These are phyloP conservation scores for Xiphorhynchus erythropygius DNA, from an alignment of 2,797 vertebrate species.

Conservation along the genomic window DNA sequence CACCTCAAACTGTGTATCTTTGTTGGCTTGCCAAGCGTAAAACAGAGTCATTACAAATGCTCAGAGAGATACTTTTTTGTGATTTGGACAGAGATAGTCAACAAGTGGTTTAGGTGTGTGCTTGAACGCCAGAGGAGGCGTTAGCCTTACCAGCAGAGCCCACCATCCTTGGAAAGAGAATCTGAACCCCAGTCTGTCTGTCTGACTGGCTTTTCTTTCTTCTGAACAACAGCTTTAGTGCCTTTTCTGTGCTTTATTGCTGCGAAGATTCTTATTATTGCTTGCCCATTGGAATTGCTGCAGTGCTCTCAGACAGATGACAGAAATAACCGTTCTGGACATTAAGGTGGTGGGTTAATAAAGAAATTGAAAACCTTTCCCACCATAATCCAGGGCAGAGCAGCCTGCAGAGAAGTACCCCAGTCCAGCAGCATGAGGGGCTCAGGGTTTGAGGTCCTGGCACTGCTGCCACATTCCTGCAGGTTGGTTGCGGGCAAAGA, in stretches of 20 bases:
- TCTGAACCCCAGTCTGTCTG: background rate
- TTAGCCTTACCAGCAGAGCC: background rate
- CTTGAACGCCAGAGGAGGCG: background rate
- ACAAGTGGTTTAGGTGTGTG: background rate
- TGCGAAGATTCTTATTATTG: background rate
- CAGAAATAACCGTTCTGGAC: background rate
- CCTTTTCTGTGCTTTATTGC: background rate
- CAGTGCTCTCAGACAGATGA: background rate
- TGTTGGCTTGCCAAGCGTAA: background rate
- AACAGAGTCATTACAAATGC: background rate
- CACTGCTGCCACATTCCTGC: background rate
- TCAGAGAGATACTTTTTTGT: background rate
- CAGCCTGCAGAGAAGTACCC: background rate
- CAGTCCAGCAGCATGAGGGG: accelerated
- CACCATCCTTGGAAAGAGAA: background rate
- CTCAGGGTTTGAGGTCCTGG: background rate
- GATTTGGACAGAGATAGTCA: background rate
- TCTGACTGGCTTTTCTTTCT: background rate
- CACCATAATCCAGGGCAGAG: background rate
- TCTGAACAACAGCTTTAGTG: background rate
- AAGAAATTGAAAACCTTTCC: background rate
- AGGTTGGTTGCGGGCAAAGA: background rate
- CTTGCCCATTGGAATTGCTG: background rate
- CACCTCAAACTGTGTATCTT: background rate
- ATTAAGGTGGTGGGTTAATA: background rate